These are phyloP conservation scores for Aphyosemion australe DNA, from an alignment of 2,113 vertebrate species.

Conservation along the genomic window DNA sequence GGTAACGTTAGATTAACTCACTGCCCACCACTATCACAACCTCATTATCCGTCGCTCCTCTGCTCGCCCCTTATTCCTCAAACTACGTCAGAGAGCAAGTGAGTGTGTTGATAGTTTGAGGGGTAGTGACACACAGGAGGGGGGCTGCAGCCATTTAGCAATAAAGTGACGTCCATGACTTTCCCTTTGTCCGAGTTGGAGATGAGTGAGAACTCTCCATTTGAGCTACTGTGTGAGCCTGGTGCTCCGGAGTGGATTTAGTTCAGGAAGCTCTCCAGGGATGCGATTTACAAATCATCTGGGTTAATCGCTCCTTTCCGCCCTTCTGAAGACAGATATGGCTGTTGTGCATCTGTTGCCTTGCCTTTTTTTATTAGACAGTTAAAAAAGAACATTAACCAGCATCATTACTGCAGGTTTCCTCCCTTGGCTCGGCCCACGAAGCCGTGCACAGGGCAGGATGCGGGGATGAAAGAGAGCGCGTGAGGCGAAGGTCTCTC, in stretches of 20 bases:
- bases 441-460: constrained; percentile 62
- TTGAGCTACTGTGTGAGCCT: background rate
- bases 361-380: constrained; percentile 67
- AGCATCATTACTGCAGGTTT: constrained; percentile 71
- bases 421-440: constrained; percentile 55
- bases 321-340: constrained; percentile 50
- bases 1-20: constrained; percentile 45
- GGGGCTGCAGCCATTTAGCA: constrained; percentile 66
- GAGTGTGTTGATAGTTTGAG: constrained; percentile 68
- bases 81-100: constrained; percentile 78
- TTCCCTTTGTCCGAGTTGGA: constrained; percentile 55
- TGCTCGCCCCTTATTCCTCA: constrained; percentile 35
- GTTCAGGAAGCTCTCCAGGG: constrained; percentile 44
- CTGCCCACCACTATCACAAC: constrained; percentile 10
- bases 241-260: constrained; percentile 16
- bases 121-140: constrained; percentile 66
- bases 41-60: constrained; percentile 12
- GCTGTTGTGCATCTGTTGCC: constrained; percentile 71
- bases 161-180: constrained; percentile 79
- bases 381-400: constrained; percentile 68
- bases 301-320: constrained; percentile 63
- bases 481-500: constrained; percentile 50
- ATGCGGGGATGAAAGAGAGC: constrained; percentile 66
- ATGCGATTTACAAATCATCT: constrained; percentile 62
- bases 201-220: constrained; percentile 35